Base-by-base conservation (phyloP, 2,888 invertebrate species). In the Drosophila subquinaria region DNA sequence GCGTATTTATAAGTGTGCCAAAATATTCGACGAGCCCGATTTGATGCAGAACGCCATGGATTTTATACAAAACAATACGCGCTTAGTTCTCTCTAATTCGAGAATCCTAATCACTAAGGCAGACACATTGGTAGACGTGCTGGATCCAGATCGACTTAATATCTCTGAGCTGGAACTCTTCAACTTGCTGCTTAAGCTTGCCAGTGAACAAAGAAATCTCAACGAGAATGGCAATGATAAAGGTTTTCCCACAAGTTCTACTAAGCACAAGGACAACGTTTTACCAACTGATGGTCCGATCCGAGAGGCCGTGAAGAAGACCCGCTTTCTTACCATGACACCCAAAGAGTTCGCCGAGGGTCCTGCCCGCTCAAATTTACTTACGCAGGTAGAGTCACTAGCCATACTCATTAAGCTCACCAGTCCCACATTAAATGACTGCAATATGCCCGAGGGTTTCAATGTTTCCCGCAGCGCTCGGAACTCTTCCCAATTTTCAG, bases 291-390 rank as follows among this genome's bases (percentile, higher is more conserved):
- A 23, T 23, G 0, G 4, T 23, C 23, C 23, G 5, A 4, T 23
- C 23, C 93, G 96, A 2, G 94, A 95, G 80, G 95, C 95, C 0
- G 93, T 97, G 1, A 95, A 95, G 89, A 96, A 97, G 92, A 95
- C 97, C 70, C 94, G 97, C 30, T 97, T 97, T 92, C 94, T 97
- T 13, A 96, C 96, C 0, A 93, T 97, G 78, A 95, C 95, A 0
- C 96, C 97, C 0, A 95, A 96, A 90, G 96, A 97, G 93, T 97
- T 97, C 91, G 97, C 97, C 0, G 96, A 96, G 85, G 96, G 96
- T 0, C 96, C 97, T 0, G 97, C 96, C 0, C 94, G 95, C 56
- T 97, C 97, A 11, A 93, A 94, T n/a, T 93, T 97, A 9, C 93
- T 97, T 30, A 94, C 95, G 0, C 95, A 96, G 91, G 94, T 96